Evolutionary conservation across 64 coral and sea anemone species (phyloP).

Genomic region (Hydrozoanthus tunicans): DNA sequence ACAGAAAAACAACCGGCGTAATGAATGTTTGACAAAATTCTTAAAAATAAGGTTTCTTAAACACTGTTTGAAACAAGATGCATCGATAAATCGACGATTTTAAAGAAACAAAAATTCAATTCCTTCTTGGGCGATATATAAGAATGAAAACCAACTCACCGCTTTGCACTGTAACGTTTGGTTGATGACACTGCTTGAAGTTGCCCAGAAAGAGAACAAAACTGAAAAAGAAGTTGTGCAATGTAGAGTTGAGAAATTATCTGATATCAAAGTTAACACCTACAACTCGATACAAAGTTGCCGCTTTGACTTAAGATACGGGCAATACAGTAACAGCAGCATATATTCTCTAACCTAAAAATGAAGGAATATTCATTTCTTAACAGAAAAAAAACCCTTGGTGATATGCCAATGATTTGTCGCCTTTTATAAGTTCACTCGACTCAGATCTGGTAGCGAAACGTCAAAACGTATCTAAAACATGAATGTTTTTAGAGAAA

Average conservation of each 20-base stretch:
- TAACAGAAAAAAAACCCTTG: background rate
- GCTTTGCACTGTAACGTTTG: background rate
- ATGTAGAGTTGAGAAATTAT: background rate
- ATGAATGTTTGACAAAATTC: no score
- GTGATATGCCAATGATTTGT: background rate
- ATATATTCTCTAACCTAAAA: background rate
- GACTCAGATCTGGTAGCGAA: background rate
- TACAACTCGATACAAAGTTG: background rate
- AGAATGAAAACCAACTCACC: conserved; percentile 14
- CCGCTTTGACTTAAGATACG: background rate
- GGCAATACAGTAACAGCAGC: background rate
- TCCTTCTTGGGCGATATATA: background rate
- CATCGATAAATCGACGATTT: background rate
- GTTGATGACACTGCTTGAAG: background rate
- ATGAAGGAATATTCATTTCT: background rate
- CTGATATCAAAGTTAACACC: background rate
- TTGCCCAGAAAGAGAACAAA: background rate
- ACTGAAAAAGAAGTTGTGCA: background rate
- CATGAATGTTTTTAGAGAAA: background rate
- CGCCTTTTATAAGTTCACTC: background rate
- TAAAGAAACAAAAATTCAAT: background rate
- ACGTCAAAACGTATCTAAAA: background rate
- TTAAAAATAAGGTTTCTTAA: background rate
- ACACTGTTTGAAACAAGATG: background rate
- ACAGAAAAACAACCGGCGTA: no score